Evolutionary conservation across 2,113 vertebrate species (phyloP), one percentile per base, ranked within the genome.

Genomic region (Lagenorhynchus albirostris): DNA sequence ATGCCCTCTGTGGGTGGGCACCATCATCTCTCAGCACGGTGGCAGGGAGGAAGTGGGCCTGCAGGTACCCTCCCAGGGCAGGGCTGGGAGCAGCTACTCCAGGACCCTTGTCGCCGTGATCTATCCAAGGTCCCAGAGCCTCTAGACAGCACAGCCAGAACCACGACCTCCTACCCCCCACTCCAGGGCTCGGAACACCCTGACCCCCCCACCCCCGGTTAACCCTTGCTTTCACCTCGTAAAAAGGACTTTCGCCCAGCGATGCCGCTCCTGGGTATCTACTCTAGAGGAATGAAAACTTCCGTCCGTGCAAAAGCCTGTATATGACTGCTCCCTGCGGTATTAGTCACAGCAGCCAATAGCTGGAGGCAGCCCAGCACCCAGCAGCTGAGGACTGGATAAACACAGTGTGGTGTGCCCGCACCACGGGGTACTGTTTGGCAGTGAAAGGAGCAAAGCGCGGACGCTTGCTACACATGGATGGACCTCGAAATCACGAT

Each of bases 401-500:
- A 29, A 25, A 33, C 12, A 10, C 47, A 8, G 13, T 0, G 3
- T 4, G 26, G 6, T 18, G 26, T 2, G 0, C 11, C 60, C 31
- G 5, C 3, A 0, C n/a, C 4, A 3, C 1, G 36, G 83, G n/a
- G 18, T 21, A 1, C 0, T 8, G 58, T 2, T 55, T 23, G 53
- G 67, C 47, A 25, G 18, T 17, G 10, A 67, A 12, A 81, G 10
- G 53, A 63, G 31, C 9, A 12, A 36, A 38, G 11, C 2, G 1
- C 8, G 0, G 18, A 25, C 4, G 13, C 9, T 0, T 1, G 15
- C 23, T 53, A 0, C 26, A 1, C 50, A 5, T 2, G 47, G 13
- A 50, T 1, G 36, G 47, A 1, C 14, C 33, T 6, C 4, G 14
- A 17, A 8, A 8, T 5, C 25, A 0, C 0, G 6, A 21, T 0